Conservation (phyloP, 1,140 invertebrate genomes). For the Bicyclus anynana region DNA sequence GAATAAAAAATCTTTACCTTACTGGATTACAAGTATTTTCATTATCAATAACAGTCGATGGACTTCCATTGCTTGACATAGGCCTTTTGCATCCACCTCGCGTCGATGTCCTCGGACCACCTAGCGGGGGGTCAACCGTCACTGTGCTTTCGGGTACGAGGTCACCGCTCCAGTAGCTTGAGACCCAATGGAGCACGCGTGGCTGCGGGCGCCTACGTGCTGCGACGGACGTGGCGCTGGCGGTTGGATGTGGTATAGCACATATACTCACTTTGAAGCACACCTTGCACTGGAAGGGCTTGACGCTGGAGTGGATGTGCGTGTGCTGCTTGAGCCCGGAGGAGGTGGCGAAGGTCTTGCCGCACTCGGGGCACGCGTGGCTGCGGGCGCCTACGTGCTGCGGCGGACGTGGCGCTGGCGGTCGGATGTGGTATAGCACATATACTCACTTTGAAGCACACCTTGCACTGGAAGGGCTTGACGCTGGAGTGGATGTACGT, state of each 20-base stretch:
- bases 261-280: conserved; percentile 86
- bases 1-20: too few species aligned
- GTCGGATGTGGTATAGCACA: conserved; percentile 86
- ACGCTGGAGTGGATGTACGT: conserved; percentile 99
- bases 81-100: too few species aligned
- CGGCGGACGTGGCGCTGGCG: conserved; percentile 95
- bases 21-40: too few species aligned
- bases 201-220: conserved; percentile 94
- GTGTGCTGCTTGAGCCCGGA: conserved; percentile 99
- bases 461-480: conserved; percentile 98
- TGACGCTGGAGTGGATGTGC: conserved; percentile 98
- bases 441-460: conserved; percentile 86
- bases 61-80: too few species aligned
- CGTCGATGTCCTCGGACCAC: too few species aligned
- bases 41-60: too few species aligned
- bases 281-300: conserved; percentile 97
- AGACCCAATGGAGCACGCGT: conserved; percentile 96
- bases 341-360: conserved; percentile 98
- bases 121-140: too few species aligned
- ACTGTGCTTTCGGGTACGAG: too few species aligned
- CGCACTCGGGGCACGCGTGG: conserved; percentile 98
- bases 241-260: conserved; percentile 89
- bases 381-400: conserved; percentile 95
- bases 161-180: too few species aligned
- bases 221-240: conserved; percentile 95